These are phyloP conservation scores for Zelleria hepariella DNA, from an alignment of 2,888 invertebrate genomes.

Conservation along the genomic window DNA sequence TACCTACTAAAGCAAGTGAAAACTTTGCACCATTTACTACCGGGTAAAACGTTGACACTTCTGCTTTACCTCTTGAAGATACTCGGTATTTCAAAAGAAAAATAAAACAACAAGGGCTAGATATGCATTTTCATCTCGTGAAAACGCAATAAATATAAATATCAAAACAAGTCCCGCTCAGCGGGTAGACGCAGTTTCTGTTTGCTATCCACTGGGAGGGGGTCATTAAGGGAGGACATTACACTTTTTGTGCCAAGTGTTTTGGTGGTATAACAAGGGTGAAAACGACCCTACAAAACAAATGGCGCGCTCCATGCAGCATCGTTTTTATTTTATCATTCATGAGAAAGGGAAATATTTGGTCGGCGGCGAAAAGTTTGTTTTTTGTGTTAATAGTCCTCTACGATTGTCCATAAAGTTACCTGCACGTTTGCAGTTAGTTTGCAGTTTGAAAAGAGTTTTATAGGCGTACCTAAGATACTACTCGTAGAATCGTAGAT, in stretches of 20 bases:
- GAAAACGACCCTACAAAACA: conserved; percentile 67
- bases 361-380: neutral
- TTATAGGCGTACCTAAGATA: too few species aligned
- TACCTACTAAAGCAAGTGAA: too few species aligned
- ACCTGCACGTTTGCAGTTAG: too few species aligned
- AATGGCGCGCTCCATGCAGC: conserved; percentile 53
- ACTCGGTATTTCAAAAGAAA: too few species aligned
- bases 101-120: neutral
- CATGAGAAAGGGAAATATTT: conserved; percentile 39
- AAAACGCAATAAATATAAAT: conserved; percentile 13
- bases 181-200: conserved; percentile 49
- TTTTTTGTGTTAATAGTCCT: neutral
- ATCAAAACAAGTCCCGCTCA: conserved; percentile 39
- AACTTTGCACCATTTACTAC: too few species aligned
- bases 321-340: conserved; percentile 46
- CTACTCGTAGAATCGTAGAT: too few species aligned
- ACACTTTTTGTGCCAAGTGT: conserved; percentile 71
- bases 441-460: too few species aligned
- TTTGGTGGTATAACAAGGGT: conserved; percentile 69
- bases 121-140: neutral
- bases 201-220: conserved; percentile 49
- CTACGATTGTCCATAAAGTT: neutral
- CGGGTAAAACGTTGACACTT: too few species aligned
- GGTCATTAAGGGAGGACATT: conserved; percentile 69
- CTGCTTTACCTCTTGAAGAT: too few species aligned